Evolutionary conservation across 2,113 vertebrate genomes (phyloP), one percentile per base, ranked within the genome.

Genomic region (Notarius lentiginosus): DNA sequence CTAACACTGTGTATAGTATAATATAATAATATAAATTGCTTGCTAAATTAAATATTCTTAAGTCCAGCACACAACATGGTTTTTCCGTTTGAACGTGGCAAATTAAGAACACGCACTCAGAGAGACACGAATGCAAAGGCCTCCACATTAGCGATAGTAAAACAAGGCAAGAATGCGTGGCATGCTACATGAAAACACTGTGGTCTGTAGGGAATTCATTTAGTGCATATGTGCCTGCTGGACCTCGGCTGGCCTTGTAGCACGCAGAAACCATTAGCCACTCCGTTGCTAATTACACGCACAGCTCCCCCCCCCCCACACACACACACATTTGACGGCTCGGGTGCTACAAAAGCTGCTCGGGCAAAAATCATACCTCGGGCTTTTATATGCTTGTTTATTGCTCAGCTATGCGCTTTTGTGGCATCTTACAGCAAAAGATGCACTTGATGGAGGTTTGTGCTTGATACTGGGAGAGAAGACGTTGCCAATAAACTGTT

Each of bases 401-500:
- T 79, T 51, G 55, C 56, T 47, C 66, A 72, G 27, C 84, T 82
- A 70, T 18, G 41, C 20, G 20, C 85, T 84, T 58, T 41, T 75
- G 8, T 47, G 22, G n/a, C 53, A 6, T 75, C 47, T 58, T 66
- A 0, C 82, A 79, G 68, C 41, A 68, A 27, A 51, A 63, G 60
- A 80, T 77, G 51, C 8, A 60, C 49, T 84, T 76, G 3, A 7
- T 17, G 6, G 10, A 82, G 63, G 84, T 60, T 70, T 79, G 47
- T 65, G 70, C 77, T 80, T 30, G 22, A 47, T 58, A 22, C 58
- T 93, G 90, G 86, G 90, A 87, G 92, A 91, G 93, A 92, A 93
- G 94, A 93, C 91, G 90, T 91, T 89, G 88, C 91, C 90, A 90
- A 91, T 95, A 95, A 95, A 95, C 92, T 93, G 94, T 95, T 95